A percentile compares a stretch with the other conserved stretches of the same genome.
Evolutionary conservation across 2,888 invertebrate species (phyloP).

Genomic region (Ochropleura plecta): DNA sequence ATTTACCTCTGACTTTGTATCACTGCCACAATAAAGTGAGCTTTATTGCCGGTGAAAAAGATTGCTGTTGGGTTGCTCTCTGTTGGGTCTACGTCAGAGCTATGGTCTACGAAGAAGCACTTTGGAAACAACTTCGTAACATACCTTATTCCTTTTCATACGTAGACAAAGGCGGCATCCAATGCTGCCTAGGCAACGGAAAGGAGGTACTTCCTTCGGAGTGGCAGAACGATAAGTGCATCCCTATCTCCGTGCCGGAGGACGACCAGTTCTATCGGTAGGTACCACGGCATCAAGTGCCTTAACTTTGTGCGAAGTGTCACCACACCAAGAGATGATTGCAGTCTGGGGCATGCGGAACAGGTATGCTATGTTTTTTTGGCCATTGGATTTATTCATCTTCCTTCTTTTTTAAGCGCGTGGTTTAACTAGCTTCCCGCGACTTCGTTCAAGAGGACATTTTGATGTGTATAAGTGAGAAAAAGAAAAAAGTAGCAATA

Average conservation of each 20-base stretch:
- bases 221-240: slow-evolving; percentile 90
- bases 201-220: slow-evolving; percentile 82
- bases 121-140: neutral
- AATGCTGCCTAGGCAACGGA: slow-evolving; percentile 88
- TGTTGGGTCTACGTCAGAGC: neutral
- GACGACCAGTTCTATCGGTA: slow-evolving; percentile 89
- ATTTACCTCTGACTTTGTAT: neutral
- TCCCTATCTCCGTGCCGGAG: slow-evolving; percentile 90
- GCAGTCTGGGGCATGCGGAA: slow-evolving; percentile 90
- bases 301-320: slow-evolving; percentile 91
- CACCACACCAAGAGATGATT: slow-evolving; percentile 89
- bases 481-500: too few species aligned
- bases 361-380: slow-evolving; percentile 80
- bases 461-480: too few species aligned
- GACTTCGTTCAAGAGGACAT: too few species aligned
- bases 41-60: neutral
- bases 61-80: neutral
- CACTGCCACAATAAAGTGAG: neutral
- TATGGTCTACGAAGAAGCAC: neutral
- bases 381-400: neutral
- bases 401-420: neutral
- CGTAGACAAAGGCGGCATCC: slow-evolving; percentile 87
- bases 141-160: neutral
- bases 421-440: neutral
- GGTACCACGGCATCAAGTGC: slow-evolving; percentile 86